Evolutionary conservation across 2,113 vertebrate species (phyloP), one percentile per base, ranked within the genome.

Genomic region (Bucco capensis): DNA sequence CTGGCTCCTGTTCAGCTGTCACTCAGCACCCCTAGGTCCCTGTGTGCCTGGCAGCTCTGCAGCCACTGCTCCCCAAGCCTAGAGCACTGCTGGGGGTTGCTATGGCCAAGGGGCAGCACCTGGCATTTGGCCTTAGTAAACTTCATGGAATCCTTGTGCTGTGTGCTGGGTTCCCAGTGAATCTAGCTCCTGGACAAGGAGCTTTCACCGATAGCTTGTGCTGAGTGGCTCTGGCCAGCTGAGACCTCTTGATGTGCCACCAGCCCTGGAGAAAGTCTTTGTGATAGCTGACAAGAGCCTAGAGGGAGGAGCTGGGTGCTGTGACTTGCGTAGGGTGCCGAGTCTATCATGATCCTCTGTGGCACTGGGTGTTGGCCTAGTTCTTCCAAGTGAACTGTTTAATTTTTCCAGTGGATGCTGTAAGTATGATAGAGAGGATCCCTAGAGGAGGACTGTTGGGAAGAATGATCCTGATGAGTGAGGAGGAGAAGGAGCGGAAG

Each of bases 321-420:
- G 0, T 1, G 5, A 31, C n/a, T 70, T 81, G 70, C 0, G 0
- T 6, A 37, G 56, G 47, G 47, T 86, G 80, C 54, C 3, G 14
- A 27, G 16, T 19, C 9, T 31, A 21, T 56, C 24, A 28, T 22
- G 79, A 57, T 42, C 49, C 54, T 85, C 67, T 79, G 58, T 84
- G 70, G 37, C 42, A 14, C 1, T 60, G 83, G 25, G 58, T 53
- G 57, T 27, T 76, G 70, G 57, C 37, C 57, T 16, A 4, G 31
- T 64, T 69, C 66, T 72, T 89, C 23, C 0, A 2, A 40, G 28
- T 24, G 54, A 78, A 22, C 23, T 67, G 28, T 71, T 78, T 66
- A 13, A 91, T 89, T 95, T 88, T 93, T 46, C 47, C 38, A 33
- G 7, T 38, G 60, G 25, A 33, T 54, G 4, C 50, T 72, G 19